Conservation (phyloP, 2,797 vertebrate genomes). For the Nannoperca australis region DNA sequence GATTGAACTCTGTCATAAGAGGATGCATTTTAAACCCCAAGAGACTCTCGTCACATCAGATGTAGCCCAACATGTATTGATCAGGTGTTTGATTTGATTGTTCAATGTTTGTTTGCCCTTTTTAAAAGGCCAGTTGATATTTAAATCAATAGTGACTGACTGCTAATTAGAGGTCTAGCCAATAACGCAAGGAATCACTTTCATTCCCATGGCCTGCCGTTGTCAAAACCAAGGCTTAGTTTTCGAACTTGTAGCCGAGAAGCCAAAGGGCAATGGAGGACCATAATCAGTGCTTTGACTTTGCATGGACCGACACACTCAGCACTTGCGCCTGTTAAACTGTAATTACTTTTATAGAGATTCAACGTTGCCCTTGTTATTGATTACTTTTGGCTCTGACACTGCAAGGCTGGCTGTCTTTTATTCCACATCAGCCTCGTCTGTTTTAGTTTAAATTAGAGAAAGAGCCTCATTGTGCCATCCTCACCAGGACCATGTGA, state of each 20-base stretch:
- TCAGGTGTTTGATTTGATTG: conserved; percentile 18
- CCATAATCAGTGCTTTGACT: conserved; percentile 48
- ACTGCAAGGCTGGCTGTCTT: conserved; percentile 50
- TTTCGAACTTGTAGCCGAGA: conserved; percentile 25
- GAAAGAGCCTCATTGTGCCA: conserved; percentile 24
- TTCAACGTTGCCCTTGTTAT: conserved; percentile 59
- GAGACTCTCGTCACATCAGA: background rate
- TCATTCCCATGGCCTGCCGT: conserved; percentile 24
- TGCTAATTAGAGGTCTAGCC: conserved; percentile 24
- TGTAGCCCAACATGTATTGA: background rate
- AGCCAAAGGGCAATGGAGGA: conserved; percentile 42
- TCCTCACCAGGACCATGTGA: conserved; percentile 17
- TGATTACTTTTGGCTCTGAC: conserved; percentile 58
- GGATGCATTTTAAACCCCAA: conserved; percentile 5
- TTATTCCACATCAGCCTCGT: conserved; percentile 44
- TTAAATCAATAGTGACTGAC: conserved; percentile 26
- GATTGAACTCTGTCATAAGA: background rate
- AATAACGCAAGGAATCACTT: conserved; percentile 34
- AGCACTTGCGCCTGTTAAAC: conserved; percentile 69
- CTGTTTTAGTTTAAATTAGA: conserved; percentile 28
- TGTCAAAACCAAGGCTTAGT: conserved; percentile 23
- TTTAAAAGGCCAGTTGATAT: conserved; percentile 34
- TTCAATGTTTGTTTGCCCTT: conserved; percentile 39
- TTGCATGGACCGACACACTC: conserved; percentile 52
- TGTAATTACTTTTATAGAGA: conserved; percentile 69